Percentiles rank a stretch among this genome's conserved stretches.
Conservation (phyloP, 1,140 invertebrate genomes). For the Monomorium pharaonis region DNA sequence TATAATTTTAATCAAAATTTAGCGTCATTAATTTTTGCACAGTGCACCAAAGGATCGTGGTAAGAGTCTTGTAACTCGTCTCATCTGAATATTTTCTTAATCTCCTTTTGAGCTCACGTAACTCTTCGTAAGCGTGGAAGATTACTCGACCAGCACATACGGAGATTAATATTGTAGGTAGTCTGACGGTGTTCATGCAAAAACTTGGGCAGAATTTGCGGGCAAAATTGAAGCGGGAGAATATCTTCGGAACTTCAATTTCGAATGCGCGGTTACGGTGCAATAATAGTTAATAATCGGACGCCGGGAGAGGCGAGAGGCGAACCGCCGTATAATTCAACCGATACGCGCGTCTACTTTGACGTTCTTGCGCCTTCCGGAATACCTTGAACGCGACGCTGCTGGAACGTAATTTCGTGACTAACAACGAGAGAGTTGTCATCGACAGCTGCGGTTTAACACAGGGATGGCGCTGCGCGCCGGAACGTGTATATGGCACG, state of each 20-base stretch:
- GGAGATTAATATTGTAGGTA: slow-evolving; percentile 4
- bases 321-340: slow-evolving; percentile 30
- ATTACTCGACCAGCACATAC: background rate
- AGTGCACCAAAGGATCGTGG: background rate
- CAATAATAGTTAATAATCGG: slow-evolving; percentile 46
- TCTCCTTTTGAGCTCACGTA: background rate
- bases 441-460: slow-evolving; percentile 59
- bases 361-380: slow-evolving; percentile 54
- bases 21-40: background rate
- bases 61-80: background rate
- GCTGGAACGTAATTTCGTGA: slow-evolving; percentile 55
- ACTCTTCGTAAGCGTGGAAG: background rate
- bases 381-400: slow-evolving; percentile 51
- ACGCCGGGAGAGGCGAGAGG: background rate
- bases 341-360: slow-evolving; percentile 34
- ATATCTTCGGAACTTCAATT: slow-evolving; percentile 15
- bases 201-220: background rate
- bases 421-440: slow-evolving; percentile 59
- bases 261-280: background rate
- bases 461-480: slow-evolving; percentile 26
- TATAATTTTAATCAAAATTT: background rate
- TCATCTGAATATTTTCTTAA: slow-evolving; percentile 7
- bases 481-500: slow-evolving; percentile 49
- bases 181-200: background rate
- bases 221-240: background rate